These are phyloP conservation scores for Hipposideros larvatus DNA, from an alignment of 2,797 vertebrate species.

Conservation along the genomic window DNA sequence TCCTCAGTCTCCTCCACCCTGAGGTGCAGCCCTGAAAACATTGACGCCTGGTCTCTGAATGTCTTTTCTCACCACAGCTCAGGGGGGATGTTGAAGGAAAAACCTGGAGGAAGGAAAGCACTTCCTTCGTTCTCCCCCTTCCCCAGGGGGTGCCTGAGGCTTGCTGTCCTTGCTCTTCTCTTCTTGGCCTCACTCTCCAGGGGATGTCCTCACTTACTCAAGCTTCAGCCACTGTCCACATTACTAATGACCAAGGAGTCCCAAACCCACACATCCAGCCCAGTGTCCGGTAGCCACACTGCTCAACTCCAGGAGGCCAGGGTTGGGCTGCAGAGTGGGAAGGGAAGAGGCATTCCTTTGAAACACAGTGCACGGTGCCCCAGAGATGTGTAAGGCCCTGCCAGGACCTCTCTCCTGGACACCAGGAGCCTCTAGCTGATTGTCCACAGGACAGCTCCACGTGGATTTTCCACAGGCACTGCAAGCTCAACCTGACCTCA, in stretches of 20 bases:
- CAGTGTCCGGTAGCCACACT: no score
- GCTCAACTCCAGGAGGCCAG: neutral
- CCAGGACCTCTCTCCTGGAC: neutral
- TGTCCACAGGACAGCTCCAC: neutral
- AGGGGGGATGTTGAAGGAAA: neutral
- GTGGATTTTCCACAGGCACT: neutral
- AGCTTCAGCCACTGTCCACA: neutral
- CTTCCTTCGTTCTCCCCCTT: neutral
- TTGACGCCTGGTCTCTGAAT: fast-evolving
- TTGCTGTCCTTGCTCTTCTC: neutral
- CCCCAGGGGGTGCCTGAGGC: neutral
- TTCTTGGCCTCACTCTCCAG: neutral
- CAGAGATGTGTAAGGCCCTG: neutral
- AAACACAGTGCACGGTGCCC: neutral
- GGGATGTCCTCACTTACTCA: neutral
- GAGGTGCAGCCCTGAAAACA: neutral
- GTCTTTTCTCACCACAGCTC: neutral
- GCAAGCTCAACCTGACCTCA: neutral
- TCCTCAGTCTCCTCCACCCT: neutral
- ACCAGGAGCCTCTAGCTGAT: neutral
- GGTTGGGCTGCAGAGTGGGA: neutral
- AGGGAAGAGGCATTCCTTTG: neutral
- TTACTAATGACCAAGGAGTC: neutral
- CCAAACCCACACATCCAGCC: neutral
- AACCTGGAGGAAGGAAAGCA: neutral